Conservation (phyloP, 2,888 invertebrate species). For the Trachelus tabidus region DNA sequence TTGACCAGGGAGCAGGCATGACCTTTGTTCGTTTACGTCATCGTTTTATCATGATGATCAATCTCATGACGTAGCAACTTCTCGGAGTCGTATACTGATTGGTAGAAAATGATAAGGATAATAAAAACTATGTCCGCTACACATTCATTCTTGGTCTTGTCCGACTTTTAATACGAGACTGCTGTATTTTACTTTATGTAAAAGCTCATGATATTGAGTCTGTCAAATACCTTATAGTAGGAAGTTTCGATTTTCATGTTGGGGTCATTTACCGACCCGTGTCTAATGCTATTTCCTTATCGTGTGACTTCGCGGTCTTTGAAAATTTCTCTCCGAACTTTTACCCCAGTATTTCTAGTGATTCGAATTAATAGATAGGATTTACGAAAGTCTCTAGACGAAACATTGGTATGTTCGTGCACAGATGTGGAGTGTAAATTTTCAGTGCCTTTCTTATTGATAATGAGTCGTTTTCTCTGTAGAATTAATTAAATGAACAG, state of each 20-base stretch:
- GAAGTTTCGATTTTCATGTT: not conserved
- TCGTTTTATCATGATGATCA: constrained; percentile 2
- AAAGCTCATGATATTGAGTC: not conserved
- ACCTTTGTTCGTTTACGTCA: not conserved
- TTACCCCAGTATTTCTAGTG: not conserved
- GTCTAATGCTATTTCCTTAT: not conserved
- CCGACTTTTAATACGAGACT: not conserved
- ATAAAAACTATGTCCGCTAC: not conserved
- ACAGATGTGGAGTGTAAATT: not conserved
- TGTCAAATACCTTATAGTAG: not conserved
- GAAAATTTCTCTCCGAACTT: not conserved
- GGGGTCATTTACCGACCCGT: not conserved
- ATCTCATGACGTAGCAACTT: constrained; percentile 1
- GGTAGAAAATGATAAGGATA: not conserved
- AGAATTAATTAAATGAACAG: not conserved
- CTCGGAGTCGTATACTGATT: not conserved
- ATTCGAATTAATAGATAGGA: not conserved
- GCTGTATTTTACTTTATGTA: not conserved
- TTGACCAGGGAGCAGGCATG: constrained; percentile 2
- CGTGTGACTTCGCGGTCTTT: not conserved
- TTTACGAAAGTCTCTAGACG: not conserved
- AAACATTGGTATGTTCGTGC: not conserved
- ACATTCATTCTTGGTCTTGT: not conserved
- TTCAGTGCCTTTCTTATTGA: not conserved
- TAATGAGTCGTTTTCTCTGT: not conserved